Evolutionary conservation across 2,797 vertebrate species (phyloP), one percentile per base, ranked within the genome.

Genomic region (Zenarchopterus dispar): DNA sequence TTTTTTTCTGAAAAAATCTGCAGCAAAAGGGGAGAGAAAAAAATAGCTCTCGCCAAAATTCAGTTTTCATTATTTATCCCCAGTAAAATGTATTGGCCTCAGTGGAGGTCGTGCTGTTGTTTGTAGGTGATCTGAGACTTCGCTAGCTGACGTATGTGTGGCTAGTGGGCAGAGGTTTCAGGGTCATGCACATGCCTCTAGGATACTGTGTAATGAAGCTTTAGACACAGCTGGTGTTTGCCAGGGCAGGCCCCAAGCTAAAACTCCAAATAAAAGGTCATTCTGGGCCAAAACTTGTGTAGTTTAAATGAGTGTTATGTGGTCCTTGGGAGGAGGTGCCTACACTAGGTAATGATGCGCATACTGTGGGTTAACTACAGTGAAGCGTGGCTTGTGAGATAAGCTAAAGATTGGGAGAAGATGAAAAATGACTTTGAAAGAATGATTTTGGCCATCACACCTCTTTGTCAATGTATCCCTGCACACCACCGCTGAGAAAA

Each of bases 121-220:
- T 82, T 69, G 33, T 77, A 75, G 55, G 62, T 70, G 67, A 80
- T 62, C 7, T 21, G 53, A 70, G 73, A 68, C 54, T 61, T 73
- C 28, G 70, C 76, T 44, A 21, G 61, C 23, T 61, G 68, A 77
- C 31, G 33, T 68, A 47, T 70, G 71, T 70, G 71, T 80, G 80
- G 78, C 86, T 73, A 31, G 46, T 81, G 88, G 89, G 79, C 70
- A 83, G 80, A 84, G 88, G 80, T 88, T 91, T 83, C 82, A 83
- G 89, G 90, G 92, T 92, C 89, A 88, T 22, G 42, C 67, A 64
- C 84, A 78, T 53, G 89, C 90, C 90, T 85, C 51, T 56, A 89
- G 90, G 83, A 88, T 85, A 80, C 49, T 80, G 87, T 78, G 82
- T 93, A 94, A 93, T 94, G 92, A 93, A 92, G 89, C 93, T 81